Conservation (phyloP, 2,113 vertebrate genomes). For the Lepus americanus region DNA sequence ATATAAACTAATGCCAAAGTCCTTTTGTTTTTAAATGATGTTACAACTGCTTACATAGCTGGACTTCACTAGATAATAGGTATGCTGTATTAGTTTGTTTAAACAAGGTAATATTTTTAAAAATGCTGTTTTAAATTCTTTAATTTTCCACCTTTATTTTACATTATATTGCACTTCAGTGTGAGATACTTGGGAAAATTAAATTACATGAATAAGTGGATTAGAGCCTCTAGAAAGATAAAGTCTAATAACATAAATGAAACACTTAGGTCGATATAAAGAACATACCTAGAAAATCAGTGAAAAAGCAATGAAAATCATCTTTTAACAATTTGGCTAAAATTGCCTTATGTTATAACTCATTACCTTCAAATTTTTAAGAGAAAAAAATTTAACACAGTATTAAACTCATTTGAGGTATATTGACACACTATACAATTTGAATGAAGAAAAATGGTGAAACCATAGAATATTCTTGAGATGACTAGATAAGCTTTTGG, state of each 20-base stretch:
- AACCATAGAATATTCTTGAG: not conserved
- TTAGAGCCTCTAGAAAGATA: not conserved
- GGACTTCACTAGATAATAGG: not conserved
- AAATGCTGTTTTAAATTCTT: not conserved
- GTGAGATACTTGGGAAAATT: constrained; percentile 26
- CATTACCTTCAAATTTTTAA: constrained; percentile 21
- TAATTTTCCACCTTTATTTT: constrained; percentile 13
- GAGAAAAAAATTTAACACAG: not conserved
- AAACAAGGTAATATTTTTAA: constrained; percentile 7
- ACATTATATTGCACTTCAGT: not conserved
- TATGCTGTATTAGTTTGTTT: not conserved
- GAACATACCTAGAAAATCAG: not conserved
- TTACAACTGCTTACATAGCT: not conserved
- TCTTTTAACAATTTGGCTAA: constrained; percentile 17
- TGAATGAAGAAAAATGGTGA: constrained; percentile 15
- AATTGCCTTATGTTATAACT: not conserved
- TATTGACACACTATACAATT: not conserved
- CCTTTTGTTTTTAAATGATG: not conserved
- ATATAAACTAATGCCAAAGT: not conserved
- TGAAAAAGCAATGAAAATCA: constrained; percentile 1
- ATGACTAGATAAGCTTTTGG: constrained; percentile 13
- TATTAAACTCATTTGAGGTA: not conserved
- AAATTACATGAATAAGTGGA: not conserved
- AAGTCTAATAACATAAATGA: not conserved
- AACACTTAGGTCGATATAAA: constrained; percentile 16